These are phyloP conservation scores for Enteromius thamalakanensis DNA, from an alignment of 2,797 vertebrate genomes.

Conservation along the genomic window DNA sequence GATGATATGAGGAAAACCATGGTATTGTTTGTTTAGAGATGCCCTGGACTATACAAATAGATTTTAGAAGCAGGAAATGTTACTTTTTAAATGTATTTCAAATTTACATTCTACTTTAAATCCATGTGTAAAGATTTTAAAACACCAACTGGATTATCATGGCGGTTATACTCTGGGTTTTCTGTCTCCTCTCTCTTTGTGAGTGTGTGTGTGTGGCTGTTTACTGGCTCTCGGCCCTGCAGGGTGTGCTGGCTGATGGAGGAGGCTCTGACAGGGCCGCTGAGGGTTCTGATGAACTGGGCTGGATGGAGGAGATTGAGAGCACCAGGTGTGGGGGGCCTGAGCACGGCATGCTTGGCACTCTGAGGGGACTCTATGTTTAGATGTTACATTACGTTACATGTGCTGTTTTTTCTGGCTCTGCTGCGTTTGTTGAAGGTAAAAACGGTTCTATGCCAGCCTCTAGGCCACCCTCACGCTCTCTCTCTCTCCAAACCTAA, in stretches of 20 bases:
- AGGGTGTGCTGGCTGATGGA: conserved; percentile 68
- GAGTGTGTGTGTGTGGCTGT: conserved; percentile 51
- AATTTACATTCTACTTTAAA: not conserved
- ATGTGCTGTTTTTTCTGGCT: conserved; percentile 74
- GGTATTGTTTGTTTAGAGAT: not conserved
- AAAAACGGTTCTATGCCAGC: conserved; percentile 48
- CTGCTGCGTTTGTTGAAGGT: conserved; percentile 63
- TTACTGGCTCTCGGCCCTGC: conserved; percentile 61
- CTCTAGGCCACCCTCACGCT: conserved; percentile 48
- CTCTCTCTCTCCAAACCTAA: conserved; percentile 28
- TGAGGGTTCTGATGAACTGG: conserved; percentile 55
- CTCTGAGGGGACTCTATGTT: conserved; percentile 73
- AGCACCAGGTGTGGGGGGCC: conserved; percentile 73
- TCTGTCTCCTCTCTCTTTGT: not conserved
- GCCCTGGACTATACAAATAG: not conserved
- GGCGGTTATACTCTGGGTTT: not conserved
- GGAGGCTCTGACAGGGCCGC: conserved; percentile 71
- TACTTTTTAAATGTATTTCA: not conserved
- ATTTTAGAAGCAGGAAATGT: not conserved
- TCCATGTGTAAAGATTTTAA: conserved; percentile 9
- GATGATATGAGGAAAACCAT: conserved; percentile 9
- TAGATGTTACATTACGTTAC: conserved; percentile 78
- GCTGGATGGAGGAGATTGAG: conserved; percentile 71
- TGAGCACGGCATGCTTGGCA: conserved; percentile 71
- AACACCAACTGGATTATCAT: not conserved